Evolutionary conservation across 2,888 invertebrate species (phyloP).

Genomic region (Stictocephala bisonia): DNA sequence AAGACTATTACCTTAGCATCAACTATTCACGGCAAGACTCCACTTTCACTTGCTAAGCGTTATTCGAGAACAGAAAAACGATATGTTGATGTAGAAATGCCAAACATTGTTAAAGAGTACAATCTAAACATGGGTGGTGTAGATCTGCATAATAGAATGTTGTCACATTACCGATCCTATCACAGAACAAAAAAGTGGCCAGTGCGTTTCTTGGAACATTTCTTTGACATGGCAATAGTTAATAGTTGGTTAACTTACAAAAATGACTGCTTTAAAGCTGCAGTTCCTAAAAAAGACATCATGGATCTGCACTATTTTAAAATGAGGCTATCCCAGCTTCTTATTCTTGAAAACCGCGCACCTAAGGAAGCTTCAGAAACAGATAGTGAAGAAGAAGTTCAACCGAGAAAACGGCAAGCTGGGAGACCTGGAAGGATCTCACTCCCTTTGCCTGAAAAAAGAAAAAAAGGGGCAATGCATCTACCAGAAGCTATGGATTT

Average conservation of each 20-base stretch:
- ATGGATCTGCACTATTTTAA: too few species aligned
- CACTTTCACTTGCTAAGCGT: not conserved
- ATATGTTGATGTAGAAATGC: conserved; percentile 22
- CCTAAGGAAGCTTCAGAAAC: too few species aligned
- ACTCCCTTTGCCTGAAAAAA: too few species aligned
- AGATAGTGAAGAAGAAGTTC: too few species aligned
- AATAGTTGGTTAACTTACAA: conserved; percentile 33
- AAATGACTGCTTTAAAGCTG: not conserved
- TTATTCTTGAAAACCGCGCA: too few species aligned
- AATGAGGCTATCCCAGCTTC: too few species aligned
- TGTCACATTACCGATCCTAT: conserved; percentile 29
- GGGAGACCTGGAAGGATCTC: too few species aligned
- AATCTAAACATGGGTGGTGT: conserved; percentile 51
- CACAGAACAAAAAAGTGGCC: conserved; percentile 40
- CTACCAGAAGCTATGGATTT: too few species aligned
- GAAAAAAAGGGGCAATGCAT: too few species aligned
- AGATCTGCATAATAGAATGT: conserved; percentile 54
- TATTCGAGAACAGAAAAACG: not conserved
- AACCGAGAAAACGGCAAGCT: too few species aligned
- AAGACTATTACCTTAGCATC: conserved; percentile 30
- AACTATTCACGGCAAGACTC: conserved; percentile 3
- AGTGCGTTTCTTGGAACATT: conserved; percentile 40
- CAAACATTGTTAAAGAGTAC: conserved; percentile 36
- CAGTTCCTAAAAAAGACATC: too few species aligned
- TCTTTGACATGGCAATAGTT: conserved; percentile 37